Conservation (phyloP, 2,888 invertebrate genomes). For the Diplolepis rosae region DNA sequence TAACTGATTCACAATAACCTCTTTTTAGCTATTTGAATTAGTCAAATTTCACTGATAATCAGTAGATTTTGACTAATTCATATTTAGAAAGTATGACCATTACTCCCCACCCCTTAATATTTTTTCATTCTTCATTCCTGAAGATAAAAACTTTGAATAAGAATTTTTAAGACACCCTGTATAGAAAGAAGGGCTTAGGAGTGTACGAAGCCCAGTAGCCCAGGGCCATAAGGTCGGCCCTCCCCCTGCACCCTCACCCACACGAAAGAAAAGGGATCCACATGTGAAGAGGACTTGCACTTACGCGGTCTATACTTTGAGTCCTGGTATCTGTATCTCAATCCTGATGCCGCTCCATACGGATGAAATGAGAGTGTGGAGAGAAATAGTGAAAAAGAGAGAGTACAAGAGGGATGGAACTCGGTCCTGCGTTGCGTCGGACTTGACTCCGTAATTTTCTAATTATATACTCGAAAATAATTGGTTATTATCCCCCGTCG, state of each 20-base stretch:
- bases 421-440: conserved; percentile 60
- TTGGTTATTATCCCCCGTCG: conserved; percentile 68
- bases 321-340: conserved; percentile 68
- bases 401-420: conserved; percentile 46
- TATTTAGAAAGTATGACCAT: no score
- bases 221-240: conserved; percentile 72
- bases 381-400: conserved; percentile 41
- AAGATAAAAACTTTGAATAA: no score
- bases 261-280: conserved; percentile 51
- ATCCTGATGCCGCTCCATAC: conserved; percentile 61
- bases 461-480: conserved; percentile 73
- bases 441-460: conserved; percentile 71
- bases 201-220: conserved; percentile 70
- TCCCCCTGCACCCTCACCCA: conserved; percentile 67
- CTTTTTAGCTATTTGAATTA: no score
- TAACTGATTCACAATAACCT: no score
- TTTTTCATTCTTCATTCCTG: no score
- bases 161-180: conserved; percentile 66
- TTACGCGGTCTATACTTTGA: conserved; percentile 65
- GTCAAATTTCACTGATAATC: no score
- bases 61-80: no score
- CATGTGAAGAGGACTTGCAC: conserved; percentile 55
- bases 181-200: conserved; percentile 58
- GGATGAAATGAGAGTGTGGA: conserved; percentile 44
- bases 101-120: no score